Evolutionary conservation across 2,113 vertebrate species (phyloP), one percentile per base, ranked within the genome.

Genomic region (Mionectes macconnelli): DNA sequence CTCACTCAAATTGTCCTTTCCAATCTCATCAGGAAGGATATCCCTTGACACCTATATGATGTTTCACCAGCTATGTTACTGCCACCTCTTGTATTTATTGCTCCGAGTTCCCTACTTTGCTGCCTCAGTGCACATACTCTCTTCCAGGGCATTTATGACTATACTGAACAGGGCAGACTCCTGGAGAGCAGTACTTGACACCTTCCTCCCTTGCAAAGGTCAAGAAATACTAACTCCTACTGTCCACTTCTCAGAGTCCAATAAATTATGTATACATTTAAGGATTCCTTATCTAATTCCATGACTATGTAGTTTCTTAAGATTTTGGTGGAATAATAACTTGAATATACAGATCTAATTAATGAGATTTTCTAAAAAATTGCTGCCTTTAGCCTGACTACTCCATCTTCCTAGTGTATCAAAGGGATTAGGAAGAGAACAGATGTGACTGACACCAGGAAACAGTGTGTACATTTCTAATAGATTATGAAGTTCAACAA

Each of bases 1-100:
- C 1, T 4, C 4, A 8, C 45, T 53, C 0, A 0, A 35, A 9
- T 2, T 23, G 20, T 49, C 63, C 35, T 39, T 63, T 30, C 30
- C 25, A 17, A 15, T 49, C 10, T 63, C 12, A 49, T 64, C 39
- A 68, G 28, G n/a, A 86, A 76, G 15, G 35, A 8, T 33, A 92
- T 66, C n/a, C 80, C 18, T 23, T 62, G 17, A 57, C 24, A 40
- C 18, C 35, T 57, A 83, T 0, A 0, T 12, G 57, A 15, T 52
- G 77, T 77, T 56, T 69, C 69, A 75, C 33, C 35, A 84, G 33
- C 31, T 42, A 10, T 39, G 6, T 49, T 37, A 62, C 19, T 68
- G 16, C 25, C 19, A 42, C 39, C 18, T 68, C 56, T 66, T n/a
- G 5, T 28, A 21, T 52, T 56, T 56, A 66, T 42, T 56, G 35